These are phyloP conservation scores for Nesidiocoris tenuis DNA, from an alignment of 2,888 invertebrate genomes.

Conservation along the genomic window DNA sequence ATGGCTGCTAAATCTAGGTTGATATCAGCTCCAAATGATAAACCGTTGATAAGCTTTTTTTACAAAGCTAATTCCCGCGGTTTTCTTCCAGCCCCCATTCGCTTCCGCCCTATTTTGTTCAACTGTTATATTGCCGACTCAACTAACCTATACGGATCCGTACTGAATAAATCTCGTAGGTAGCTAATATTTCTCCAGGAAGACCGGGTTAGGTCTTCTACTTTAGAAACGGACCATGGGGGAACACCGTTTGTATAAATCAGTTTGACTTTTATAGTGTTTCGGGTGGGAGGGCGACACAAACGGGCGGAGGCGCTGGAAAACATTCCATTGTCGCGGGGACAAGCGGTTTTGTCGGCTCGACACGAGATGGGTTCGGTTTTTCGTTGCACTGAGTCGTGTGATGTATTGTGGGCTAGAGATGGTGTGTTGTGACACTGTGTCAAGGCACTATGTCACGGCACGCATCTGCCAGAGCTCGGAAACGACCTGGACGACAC, in stretches of 20 bases:
- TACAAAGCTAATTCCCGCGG: too few species aligned
- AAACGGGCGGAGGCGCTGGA: slow-evolving; percentile 14
- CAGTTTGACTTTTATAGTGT: slow-evolving; percentile 41
- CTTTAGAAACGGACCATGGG: neutral
- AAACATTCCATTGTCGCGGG: slow-evolving; percentile 37
- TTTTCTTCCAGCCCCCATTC: too few species aligned
- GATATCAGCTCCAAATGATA: too few species aligned
- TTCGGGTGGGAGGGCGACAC: slow-evolving; percentile 32
- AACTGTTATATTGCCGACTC: too few species aligned
- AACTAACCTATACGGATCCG: neutral
- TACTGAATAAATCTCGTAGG: slow-evolving; percentile 33
- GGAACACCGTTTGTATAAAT: slow-evolving; percentile 34
- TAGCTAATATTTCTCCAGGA: slow-evolving; percentile 38
- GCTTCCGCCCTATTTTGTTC: too few species aligned
- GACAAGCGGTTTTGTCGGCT: neutral
- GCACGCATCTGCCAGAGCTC: slow-evolving; percentile 13
- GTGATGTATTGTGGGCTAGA: slow-evolving; percentile 18
- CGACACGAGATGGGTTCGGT: neutral
- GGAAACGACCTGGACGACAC: neutral
- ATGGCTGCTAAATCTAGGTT: too few species aligned
- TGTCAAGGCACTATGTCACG: slow-evolving; percentile 27
- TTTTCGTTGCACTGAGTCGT: neutral
- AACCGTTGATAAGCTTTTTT: too few species aligned
- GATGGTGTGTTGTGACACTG: slow-evolving; percentile 28
- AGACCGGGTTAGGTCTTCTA: neutral